phyloP scores from a whole-genome alignment of 2,888 invertebrate species.

The Mantis religiosa region DNA sequence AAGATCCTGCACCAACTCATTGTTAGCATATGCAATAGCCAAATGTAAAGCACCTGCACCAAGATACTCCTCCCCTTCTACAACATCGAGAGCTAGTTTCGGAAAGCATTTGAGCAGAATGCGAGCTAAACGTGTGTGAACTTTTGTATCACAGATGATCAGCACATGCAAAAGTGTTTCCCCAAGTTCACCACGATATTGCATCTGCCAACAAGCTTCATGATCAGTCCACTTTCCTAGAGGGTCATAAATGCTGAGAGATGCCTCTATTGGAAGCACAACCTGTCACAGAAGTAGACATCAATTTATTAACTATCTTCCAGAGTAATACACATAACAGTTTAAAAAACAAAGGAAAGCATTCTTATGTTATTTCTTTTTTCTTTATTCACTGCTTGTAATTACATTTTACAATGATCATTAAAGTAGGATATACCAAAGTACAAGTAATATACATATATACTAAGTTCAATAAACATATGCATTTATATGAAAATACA shows the following conservation, averaged over 20 bases:
- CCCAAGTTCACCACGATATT: constrained; percentile 89
- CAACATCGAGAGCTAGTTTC: constrained; percentile 84
- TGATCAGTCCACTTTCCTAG: constrained; percentile 85
- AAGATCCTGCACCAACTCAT: constrained; percentile 88
- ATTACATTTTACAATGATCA: too few relatives aligned
- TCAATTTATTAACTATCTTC: too few relatives aligned
- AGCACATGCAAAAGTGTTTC: constrained; percentile 92
- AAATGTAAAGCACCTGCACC: constrained; percentile 92
- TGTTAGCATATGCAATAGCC: constrained; percentile 94
- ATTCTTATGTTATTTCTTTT: too few relatives aligned
- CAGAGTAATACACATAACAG: too few relatives aligned
- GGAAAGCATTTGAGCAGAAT: constrained; percentile 89
- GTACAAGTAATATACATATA: too few relatives aligned
- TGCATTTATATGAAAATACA: too few relatives aligned
- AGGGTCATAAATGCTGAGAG: constrained; percentile 79
- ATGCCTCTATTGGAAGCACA: constrained; percentile 82
- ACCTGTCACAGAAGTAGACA: constrained; percentile 46
- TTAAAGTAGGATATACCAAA: too few relatives aligned
- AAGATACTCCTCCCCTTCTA: constrained; percentile 95
- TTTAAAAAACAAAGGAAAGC: too few relatives aligned
- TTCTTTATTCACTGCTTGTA: too few relatives aligned
- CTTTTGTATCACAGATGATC: constrained; percentile 89
- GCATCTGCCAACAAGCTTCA: constrained; percentile 97
- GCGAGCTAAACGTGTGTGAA: constrained; percentile 79
- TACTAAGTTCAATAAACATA: too few relatives aligned